A percentile compares a stretch with the other conserved stretches of the same genome.
Evolutionary conservation across 2,888 invertebrate genomes (phyloP).

Genomic region (Orthosia gracilis): DNA sequence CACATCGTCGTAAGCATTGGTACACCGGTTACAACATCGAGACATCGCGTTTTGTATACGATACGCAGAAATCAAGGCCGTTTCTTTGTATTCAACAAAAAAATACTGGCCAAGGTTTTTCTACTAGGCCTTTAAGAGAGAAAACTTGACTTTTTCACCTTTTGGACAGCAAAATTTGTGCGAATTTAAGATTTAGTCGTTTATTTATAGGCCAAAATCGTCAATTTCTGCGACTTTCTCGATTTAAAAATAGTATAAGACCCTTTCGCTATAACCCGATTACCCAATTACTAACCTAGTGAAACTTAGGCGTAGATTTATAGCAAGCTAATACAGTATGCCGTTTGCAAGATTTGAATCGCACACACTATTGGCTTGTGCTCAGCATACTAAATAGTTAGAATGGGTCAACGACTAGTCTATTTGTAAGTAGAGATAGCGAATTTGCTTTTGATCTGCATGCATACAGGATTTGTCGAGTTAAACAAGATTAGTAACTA

Average conservation of each 20-base stretch:
- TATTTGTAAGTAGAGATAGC: conserved; percentile 11
- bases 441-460: background rate
- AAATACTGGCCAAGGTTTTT: conserved; percentile 17
- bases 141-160: background rate
- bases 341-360: conserved; percentile 27
- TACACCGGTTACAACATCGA: conserved; percentile 37
- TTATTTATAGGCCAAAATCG: no score
- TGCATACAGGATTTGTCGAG: background rate
- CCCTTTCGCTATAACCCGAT: background rate
- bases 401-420: conserved; percentile 26
- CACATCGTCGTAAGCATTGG: conserved; percentile 26
- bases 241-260: background rate
- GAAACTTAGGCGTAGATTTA: conserved; percentile 34
- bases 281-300: conserved; percentile 8
- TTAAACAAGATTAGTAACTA: background rate
- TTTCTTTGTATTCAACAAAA: conserved; percentile 45
- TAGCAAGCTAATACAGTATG: conserved; percentile 40
- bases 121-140: background rate
- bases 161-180: background rate
- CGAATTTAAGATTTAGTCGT: background rate
- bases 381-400: conserved; percentile 36
- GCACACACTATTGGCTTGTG: background rate
- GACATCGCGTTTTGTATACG: conserved; percentile 27
- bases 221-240: background rate
- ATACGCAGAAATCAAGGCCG: conserved; percentile 28